phyloP scores from a whole-genome alignment of 2,888 invertebrate genomes.

The Chrysolina oricalcia region DNA sequence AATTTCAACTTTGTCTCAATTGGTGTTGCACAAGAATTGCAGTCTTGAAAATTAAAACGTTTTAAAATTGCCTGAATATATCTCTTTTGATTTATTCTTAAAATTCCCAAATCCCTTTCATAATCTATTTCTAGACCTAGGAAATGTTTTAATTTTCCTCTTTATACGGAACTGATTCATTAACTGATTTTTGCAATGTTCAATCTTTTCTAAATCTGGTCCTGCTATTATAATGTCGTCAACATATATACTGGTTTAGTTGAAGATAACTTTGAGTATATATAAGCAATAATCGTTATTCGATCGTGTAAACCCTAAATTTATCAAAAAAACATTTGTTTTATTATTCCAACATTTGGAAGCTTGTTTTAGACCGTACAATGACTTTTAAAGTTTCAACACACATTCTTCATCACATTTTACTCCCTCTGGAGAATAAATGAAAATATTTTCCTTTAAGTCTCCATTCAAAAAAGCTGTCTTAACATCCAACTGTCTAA shows the following conservation, averaged over 20 bases:
- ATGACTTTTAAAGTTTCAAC: conserved; percentile 27
- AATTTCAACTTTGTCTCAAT: too few species aligned
- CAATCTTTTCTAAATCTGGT: neutral
- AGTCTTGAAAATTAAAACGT: too few species aligned
- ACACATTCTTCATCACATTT: conserved; percentile 21
- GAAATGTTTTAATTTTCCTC: neutral
- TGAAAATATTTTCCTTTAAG: neutral
- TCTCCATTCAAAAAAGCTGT: conserved; percentile 34
- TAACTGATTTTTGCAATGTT: neutral
- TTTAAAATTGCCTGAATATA: too few species aligned
- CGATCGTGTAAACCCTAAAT: neutral
- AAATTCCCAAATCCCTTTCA: too few species aligned
- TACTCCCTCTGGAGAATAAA: conserved; percentile 29
- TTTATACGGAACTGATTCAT: neutral
- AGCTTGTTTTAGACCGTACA: neutral
- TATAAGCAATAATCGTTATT: neutral
- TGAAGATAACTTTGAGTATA: neutral
- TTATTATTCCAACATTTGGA: conserved; percentile 36
- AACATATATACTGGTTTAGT: neutral
- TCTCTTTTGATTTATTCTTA: too few species aligned
- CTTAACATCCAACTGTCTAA: conserved; percentile 37
- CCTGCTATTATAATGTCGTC: neutral
- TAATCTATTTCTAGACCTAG: neutral
- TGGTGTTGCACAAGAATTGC: too few species aligned
- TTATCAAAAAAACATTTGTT: conserved; percentile 33